Evolutionary conservation across 2,797 vertebrate species (phyloP), one percentile per base, ranked within the genome.

Genomic region (Neopelma chrysocephalum): DNA sequence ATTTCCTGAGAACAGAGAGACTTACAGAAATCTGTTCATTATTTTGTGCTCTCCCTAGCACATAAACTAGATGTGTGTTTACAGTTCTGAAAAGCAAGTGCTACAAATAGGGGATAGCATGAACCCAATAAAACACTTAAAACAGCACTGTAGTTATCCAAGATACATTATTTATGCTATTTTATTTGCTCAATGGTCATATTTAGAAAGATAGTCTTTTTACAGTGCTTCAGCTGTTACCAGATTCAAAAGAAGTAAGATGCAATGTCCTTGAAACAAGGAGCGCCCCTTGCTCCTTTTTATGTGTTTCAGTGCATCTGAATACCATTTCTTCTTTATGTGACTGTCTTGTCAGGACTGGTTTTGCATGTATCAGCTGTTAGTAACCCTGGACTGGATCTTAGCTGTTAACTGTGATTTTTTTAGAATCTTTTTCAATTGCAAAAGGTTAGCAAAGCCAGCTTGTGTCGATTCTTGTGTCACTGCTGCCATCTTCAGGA

Each of bases 401-500:
- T 54, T 42, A 58, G 43, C 75, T 84, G 82, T 92, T 80, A 73
- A 43, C 56, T 77, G 7, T 43, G 32, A 50, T 91, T 50, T 87
- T 23, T 29, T 61, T 34, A 69, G 29, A 61, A 68, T 73, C 27
- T 60, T 95, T 95, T 94, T 72, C 38, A 45, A 38, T 51, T 77
- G 71, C 64, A 54, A 69, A 78, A 81, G 64, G 36, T 45, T 53
- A 20, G 47, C 54, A 4, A 34, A 82, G 25, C 18, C 50, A 27
- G 40, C 19, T 40, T 26, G 21, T 61, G 34, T 47, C 15, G 10
- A 81, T 95, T 96, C 69, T 40, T 80, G 51, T 72, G 60, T 64
- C 94, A 51, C 87, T 97, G 95, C 97, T 98, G 98, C 98, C 98
- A 97, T 97, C 98, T 97, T 90, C 91, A 96, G 97, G 82, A 92